Conservation (phyloP, 2,797 vertebrate genomes). For the Periophthalmus magnuspinnatus region DNA sequence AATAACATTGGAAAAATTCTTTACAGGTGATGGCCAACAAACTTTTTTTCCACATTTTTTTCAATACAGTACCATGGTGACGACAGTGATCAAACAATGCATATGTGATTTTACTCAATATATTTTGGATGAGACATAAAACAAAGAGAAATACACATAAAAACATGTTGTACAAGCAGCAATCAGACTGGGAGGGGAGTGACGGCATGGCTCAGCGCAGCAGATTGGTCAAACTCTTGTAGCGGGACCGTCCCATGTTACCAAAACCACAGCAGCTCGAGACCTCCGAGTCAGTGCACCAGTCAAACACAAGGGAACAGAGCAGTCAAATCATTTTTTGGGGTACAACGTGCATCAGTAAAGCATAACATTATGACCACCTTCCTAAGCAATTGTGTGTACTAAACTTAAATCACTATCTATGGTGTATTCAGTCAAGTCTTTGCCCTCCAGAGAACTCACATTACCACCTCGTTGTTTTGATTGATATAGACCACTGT, state of each 20-base stretch:
- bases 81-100: constrained; percentile 89
- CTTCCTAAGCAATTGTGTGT: not conserved
- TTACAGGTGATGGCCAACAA: constrained; percentile 90
- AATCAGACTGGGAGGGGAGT: constrained; percentile 85
- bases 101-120: constrained; percentile 78
- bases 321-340: constrained; percentile 33
- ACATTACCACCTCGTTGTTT: not conserved
- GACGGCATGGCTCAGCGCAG: constrained; percentile 96
- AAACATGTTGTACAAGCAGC: constrained; percentile 87
- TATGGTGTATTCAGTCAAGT: no score
- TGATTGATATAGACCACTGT: not conserved
- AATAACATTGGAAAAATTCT: constrained; percentile 90
- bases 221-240: constrained; percentile 81
- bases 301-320: constrained; percentile 41
- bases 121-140: constrained; percentile 82
- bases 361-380: constrained; percentile 2
- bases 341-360: constrained; percentile 45
- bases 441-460: no score
- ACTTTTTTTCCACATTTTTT: constrained; percentile 55
- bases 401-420: no score
- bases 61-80: constrained; percentile 94
- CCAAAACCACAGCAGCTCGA: constrained; percentile 51
- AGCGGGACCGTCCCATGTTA: constrained; percentile 56
- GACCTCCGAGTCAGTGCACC: constrained; percentile 43
- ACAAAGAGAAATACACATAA: constrained; percentile 76